Conservation (phyloP, 92 coral and sea anemone species). For the Phenganax marumi region DNA sequence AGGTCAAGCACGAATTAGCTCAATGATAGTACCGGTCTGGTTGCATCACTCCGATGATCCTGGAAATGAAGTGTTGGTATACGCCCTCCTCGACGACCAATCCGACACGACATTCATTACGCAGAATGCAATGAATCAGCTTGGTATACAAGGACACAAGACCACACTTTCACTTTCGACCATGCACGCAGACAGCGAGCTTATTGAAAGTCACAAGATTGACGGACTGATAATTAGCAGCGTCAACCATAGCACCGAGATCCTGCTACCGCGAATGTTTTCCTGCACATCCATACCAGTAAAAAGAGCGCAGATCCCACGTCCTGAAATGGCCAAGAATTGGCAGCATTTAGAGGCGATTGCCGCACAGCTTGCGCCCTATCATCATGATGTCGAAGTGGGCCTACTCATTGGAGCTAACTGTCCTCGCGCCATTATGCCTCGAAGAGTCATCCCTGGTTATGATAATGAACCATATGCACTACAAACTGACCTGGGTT, state of each 20-base stretch:
- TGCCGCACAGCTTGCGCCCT: background rate
- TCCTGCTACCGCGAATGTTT: slow-evolving; percentile 47
- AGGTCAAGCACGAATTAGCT: slow-evolving; percentile 33
- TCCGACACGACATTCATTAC: slow-evolving; percentile 58
- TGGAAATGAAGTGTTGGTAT: slow-evolving; percentile 36
- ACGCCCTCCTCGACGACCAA: slow-evolving; percentile 64
- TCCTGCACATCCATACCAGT: slow-evolving; percentile 47
- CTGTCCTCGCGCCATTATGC: slow-evolving; percentile 1
- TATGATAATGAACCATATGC: background rate
- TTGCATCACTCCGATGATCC: slow-evolving; percentile 41
- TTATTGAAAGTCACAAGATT: slow-evolving; percentile 43
- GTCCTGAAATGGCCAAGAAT: slow-evolving; percentile 25
- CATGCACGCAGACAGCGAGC: slow-evolving; percentile 54
- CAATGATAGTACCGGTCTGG: slow-evolving; percentile 68
- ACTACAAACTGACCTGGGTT: slow-evolving; percentile 15
- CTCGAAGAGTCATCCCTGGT: slow-evolving; percentile 3
- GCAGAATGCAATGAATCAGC: slow-evolving; percentile 18
- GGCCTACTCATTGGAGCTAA: slow-evolving; percentile 8
- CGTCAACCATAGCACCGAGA: slow-evolving; percentile 34
- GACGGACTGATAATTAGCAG: slow-evolving; percentile 47
- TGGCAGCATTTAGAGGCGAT: background rate
- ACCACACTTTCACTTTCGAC: slow-evolving; percentile 48
- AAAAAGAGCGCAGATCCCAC: slow-evolving; percentile 48
- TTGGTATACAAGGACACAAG: slow-evolving; percentile 57
- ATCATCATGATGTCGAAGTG: background rate